phyloP scores from a whole-genome alignment of 2,888 invertebrate genomes.

The Mythimna vitellina region DNA sequence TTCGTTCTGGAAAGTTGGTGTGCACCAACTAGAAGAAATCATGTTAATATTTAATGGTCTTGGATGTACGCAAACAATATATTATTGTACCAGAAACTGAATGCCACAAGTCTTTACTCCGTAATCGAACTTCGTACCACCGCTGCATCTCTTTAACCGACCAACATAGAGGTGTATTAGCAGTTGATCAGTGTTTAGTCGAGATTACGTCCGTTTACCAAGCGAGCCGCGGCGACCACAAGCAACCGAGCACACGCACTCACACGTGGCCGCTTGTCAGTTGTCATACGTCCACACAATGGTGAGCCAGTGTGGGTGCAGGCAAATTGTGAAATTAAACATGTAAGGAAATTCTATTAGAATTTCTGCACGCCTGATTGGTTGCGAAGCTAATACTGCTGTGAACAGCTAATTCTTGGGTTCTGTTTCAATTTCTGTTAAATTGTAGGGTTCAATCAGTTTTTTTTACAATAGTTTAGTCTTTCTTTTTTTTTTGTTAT shows the following conservation, averaged over 20 bases:
- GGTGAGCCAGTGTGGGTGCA: conserved; percentile 38
- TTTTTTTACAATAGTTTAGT: background rate
- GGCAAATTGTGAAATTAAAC: conserved; percentile 55
- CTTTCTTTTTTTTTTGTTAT: background rate
- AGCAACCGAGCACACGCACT: conserved; percentile 66
- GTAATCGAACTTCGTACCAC: conserved; percentile 66
- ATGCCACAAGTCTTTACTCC: background rate
- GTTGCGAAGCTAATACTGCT: conserved; percentile 30
- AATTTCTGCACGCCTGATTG: conserved; percentile 31
- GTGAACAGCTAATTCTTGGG: conserved; percentile 22
- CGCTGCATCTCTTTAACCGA: conserved; percentile 47
- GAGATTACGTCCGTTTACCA: conserved; percentile 87
- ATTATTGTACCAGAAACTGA: background rate
- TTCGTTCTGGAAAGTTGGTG: background rate
- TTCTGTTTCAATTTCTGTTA: conserved; percentile 4
- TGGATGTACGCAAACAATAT: background rate
- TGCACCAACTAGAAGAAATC: background rate
- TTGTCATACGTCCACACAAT: conserved; percentile 14
- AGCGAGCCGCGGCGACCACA: conserved; percentile 83
- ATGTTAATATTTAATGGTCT: background rate
- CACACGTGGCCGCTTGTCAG: conserved; percentile 39
- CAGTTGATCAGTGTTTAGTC: conserved; percentile 84
- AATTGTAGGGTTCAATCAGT: background rate
- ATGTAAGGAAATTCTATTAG: conserved; percentile 40
- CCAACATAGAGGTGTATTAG: conserved; percentile 57